Evolutionary conservation across 2,113 vertebrate species (phyloP).

Genomic region (Vulpes lagopus): DNA sequence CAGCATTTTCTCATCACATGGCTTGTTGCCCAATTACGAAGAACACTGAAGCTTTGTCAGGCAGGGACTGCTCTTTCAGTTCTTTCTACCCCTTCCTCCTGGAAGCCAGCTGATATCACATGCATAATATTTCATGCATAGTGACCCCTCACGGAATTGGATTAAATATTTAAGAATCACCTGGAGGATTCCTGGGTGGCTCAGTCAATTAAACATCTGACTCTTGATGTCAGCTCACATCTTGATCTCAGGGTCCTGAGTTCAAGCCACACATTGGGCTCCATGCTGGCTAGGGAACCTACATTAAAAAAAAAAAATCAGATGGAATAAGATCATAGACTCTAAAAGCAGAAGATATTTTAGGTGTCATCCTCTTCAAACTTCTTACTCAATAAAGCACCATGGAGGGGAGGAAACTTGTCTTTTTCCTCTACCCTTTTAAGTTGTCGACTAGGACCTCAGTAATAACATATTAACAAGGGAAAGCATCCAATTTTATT

Average conservation of each 20-base stretch:
- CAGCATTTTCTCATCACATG: fast-evolving
- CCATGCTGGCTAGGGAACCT: not conserved
- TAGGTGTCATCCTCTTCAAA: too few species aligned
- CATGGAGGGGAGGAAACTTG: fast-evolving
- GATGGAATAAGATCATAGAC: too few species aligned
- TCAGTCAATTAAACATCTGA: not conserved
- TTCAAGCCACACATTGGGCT: not conserved
- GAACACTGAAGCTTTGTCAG: not conserved
- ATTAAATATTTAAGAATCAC: not conserved
- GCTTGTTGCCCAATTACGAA: not conserved
- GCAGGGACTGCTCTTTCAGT: not conserved
- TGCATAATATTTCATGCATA: fast-evolving
- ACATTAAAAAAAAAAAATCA: not conserved
- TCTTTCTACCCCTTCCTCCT: not conserved
- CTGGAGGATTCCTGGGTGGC: not conserved
- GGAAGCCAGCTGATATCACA: fast-evolving
- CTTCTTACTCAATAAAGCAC: not conserved
- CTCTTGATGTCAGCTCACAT: not conserved
- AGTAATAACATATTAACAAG: not conserved
- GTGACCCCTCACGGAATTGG: too few species aligned
- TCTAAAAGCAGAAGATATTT: not conserved
- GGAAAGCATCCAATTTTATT: fast-evolving
- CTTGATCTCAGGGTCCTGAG: not conserved
- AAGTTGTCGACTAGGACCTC: not conserved
- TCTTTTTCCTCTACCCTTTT: not conserved